Conservation (phyloP, 2,888 invertebrate species). For the Platycheirus albimanus region DNA sequence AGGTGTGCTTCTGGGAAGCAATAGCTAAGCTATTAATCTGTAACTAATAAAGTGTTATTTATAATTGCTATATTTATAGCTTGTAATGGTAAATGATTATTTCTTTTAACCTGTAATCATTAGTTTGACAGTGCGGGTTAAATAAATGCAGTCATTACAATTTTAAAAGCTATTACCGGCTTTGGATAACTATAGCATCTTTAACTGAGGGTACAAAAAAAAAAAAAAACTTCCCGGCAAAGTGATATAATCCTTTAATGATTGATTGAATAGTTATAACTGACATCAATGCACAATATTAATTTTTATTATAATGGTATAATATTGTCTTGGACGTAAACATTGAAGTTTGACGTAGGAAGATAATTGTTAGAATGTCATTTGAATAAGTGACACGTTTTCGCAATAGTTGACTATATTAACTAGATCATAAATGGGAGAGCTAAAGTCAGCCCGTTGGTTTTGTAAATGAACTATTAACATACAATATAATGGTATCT, state of each 20-base stretch:
- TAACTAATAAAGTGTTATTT: conserved; percentile 4
- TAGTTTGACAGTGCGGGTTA: background rate
- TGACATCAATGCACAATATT: background rate
- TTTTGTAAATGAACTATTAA: no score
- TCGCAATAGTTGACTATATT: background rate
- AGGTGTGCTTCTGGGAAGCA: background rate
- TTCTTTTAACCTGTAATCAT: background rate
- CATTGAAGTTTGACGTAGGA: background rate
- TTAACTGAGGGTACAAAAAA: background rate
- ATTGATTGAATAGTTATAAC: background rate
- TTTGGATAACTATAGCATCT: background rate
- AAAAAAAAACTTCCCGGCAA: background rate
- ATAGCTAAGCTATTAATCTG: background rate
- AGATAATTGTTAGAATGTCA: background rate
- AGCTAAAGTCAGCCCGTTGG: no score
- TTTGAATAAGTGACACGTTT: background rate
- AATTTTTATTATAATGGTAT: background rate
- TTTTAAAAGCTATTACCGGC: background rate
- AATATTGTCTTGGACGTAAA: background rate
- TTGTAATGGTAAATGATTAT: conserved; percentile 7
- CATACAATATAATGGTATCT: no score
- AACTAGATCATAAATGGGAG: no score
- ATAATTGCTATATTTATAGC: conserved; percentile 2
- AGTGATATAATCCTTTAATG: background rate
- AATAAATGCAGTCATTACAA: background rate